Conservation (phyloP, 2,797 vertebrate species). For the Onychomys torridus region DNA sequence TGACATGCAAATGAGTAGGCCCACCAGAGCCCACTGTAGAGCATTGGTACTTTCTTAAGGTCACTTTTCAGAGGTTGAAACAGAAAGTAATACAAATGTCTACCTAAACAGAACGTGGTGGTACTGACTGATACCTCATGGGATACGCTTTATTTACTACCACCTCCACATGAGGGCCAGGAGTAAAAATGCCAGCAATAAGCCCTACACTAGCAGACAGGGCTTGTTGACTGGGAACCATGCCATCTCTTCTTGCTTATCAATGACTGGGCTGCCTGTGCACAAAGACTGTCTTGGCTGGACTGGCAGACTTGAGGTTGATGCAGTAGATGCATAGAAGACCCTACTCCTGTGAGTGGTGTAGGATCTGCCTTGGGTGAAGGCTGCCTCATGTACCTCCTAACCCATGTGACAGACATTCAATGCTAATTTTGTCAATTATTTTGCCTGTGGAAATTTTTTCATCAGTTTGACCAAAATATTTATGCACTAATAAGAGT, state of each 20-base stretch:
- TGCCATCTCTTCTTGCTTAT: conserved; percentile 35
- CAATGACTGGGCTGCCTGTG: conserved; percentile 3
- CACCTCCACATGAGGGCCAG: not conserved
- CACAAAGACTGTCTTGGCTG: not conserved
- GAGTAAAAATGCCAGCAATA: not conserved
- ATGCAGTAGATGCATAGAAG: not conserved
- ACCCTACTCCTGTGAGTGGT: not conserved
- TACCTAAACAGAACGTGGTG: not conserved
- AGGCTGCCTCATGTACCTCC: not conserved
- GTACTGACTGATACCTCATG: not conserved
- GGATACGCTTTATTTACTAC: not conserved
- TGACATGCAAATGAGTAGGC: not conserved
- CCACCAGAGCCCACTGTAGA: not conserved
- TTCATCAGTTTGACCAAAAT: conserved; percentile 35
- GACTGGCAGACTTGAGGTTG: conserved; percentile 18
- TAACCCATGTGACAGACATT: not conserved
- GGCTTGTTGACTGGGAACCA: conserved; percentile 9
- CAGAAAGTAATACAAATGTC: not conserved
- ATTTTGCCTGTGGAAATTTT: conserved; percentile 28
- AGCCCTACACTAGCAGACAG: not conserved
- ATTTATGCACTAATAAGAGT: conserved; percentile 23
- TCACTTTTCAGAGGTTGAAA: conserved; percentile 40
- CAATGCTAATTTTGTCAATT: not conserved
- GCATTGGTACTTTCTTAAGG: not conserved
- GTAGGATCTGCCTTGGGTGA: not conserved